Evolutionary conservation across 2,113 vertebrate genomes (phyloP).

Genomic region (Pyxicephalus adspersus): DNA sequence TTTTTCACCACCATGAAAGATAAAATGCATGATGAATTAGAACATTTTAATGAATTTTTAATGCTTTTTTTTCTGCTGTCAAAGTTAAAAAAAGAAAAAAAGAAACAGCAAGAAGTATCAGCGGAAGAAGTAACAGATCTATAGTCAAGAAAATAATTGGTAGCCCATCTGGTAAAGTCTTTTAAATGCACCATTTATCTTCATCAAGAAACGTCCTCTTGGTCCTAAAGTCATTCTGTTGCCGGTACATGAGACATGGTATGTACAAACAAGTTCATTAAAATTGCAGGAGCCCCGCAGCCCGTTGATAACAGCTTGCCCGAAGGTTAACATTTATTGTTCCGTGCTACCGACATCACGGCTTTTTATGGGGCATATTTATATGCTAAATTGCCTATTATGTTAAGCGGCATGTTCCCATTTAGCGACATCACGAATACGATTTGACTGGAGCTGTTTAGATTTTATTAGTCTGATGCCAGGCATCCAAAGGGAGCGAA

Average conservation of each 20-base stretch:
- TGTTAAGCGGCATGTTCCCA: constrained; percentile 71
- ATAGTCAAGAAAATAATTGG: constrained; percentile 51
- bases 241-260: constrained; percentile 59
- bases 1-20: constrained; percentile 35
- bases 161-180: constrained; percentile 44
- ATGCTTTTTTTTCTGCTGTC: constrained; percentile 40
- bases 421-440: constrained; percentile 75
- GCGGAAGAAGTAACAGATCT: constrained; percentile 44
- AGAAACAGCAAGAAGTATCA: constrained; percentile 52
- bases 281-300: constrained; percentile 69
- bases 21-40: constrained; percentile 53
- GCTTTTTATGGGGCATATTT: constrained; percentile 75
- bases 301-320: constrained; percentile 76
- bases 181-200: constrained; percentile 46
- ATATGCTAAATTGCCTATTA: constrained; percentile 78
- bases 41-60: constrained; percentile 55
- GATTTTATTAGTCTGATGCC: constrained; percentile 73
- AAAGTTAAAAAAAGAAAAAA: constrained; percentile 38
- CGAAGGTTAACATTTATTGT: constrained; percentile 75
- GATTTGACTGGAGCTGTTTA: constrained; percentile 73
- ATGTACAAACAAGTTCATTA: constrained; percentile 75
- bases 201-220: constrained; percentile 48
- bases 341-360: constrained; percentile 71
- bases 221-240: constrained; percentile 54
- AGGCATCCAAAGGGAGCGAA: constrained; percentile 63